Conservation (phyloP, 2,888 invertebrate species). For the Ditula angustiorana region DNA sequence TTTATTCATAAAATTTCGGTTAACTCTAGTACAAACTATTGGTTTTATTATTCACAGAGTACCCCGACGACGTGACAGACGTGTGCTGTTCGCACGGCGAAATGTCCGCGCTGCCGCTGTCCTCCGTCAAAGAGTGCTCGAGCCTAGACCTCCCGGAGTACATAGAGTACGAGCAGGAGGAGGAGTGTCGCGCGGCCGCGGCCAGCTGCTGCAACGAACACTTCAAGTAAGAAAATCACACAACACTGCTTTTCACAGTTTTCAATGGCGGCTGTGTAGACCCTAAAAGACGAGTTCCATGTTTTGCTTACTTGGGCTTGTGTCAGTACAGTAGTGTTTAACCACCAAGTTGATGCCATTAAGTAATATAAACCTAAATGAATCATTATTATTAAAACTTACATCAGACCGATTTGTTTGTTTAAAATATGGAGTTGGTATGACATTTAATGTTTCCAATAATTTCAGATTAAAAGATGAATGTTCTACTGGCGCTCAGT, state of each 20-base stretch:
- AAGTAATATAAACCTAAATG: no score
- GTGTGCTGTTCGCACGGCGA: slow-evolving; percentile 66
- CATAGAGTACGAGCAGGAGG: slow-evolving; percentile 55
- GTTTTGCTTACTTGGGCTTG: no score
- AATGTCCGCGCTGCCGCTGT: slow-evolving; percentile 47
- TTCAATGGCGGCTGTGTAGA: no score
- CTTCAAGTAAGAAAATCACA: slow-evolving; percentile 66
- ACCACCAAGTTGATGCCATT: background rate
- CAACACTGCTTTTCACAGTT: no score
- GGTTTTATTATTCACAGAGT: slow-evolving; percentile 52
- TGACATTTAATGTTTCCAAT: background rate
- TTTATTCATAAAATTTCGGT: no score
- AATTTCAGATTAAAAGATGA: slow-evolving; percentile 64
- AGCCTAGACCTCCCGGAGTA: slow-evolving; percentile 56
- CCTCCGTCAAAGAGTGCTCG: slow-evolving; percentile 53
- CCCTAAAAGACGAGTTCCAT: no score
- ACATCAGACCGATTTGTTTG: background rate
- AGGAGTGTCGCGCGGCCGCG: slow-evolving; percentile 54
- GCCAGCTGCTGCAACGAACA: slow-evolving; percentile 61
- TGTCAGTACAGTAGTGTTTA: background rate
- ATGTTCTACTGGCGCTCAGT: slow-evolving; percentile 65
- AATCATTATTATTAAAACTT: background rate
- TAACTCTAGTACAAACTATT: no score
- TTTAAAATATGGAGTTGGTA: no score
- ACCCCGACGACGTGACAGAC: slow-evolving; percentile 58